Evolutionary conservation across 2,113 vertebrate species (phyloP).

Genomic region (Arizona elegans): DNA sequence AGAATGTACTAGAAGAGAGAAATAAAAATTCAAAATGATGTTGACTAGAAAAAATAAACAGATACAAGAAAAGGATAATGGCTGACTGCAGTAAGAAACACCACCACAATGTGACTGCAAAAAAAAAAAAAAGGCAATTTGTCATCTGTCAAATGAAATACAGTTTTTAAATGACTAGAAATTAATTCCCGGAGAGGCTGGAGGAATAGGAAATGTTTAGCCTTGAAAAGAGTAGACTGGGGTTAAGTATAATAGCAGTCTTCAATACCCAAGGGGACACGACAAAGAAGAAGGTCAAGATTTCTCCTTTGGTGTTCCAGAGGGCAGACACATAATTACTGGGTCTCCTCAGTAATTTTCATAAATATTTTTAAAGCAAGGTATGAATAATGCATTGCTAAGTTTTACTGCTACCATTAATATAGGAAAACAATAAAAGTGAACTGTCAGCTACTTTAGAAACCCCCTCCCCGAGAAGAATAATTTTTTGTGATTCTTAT

Average conservation of each 20-base stretch:
- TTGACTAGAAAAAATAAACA: background rate
- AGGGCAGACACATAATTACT: background rate
- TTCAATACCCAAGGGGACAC: background rate
- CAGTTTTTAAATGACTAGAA: background rate
- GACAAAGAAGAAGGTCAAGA: background rate
- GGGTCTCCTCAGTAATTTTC: background rate
- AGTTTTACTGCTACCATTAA: background rate
- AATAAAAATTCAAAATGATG: background rate
- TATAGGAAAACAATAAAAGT: background rate
- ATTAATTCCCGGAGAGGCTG: background rate
- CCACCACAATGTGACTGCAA: background rate
- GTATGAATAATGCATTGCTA: background rate
- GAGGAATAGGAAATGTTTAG: background rate
- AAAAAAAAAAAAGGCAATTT: background rate
- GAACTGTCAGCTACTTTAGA: background rate
- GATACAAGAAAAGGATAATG: background rate
- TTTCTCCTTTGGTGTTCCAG: background rate
- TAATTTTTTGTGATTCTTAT: slow-evolving; percentile 40
- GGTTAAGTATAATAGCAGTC: background rate
- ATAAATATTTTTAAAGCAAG: background rate
- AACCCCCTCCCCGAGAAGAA: slow-evolving; percentile 17
- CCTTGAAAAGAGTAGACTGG: background rate
- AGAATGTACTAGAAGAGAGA: background rate
- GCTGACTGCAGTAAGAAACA: background rate
- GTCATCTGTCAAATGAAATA: background rate